These are phyloP conservation scores for Elymnias hypermnestra DNA, from an alignment of 1,140 invertebrate genomes.

Conservation along the genomic window DNA sequence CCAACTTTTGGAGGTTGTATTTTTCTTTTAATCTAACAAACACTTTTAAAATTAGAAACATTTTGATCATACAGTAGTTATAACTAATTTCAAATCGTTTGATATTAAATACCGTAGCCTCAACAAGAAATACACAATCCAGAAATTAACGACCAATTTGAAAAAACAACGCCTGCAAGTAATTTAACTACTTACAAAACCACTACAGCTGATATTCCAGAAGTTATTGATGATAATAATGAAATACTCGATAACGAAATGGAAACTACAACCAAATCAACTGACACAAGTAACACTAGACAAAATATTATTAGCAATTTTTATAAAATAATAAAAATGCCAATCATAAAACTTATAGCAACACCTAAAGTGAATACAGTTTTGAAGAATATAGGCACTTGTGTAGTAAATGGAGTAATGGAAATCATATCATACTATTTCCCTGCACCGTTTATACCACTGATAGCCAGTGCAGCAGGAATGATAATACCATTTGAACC, in stretches of 20 bases:
- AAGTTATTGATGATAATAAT: slow-evolving; percentile 8
- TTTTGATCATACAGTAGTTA: too few species aligned
- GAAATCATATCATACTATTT: slow-evolving; percentile 54
- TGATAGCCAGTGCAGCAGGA: slow-evolving; percentile 57
- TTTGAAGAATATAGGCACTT: slow-evolving; percentile 52
- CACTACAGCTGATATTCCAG: slow-evolving; percentile 1
- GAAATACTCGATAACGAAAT: slow-evolving; percentile 9
- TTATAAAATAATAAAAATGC: slow-evolving; percentile 21
- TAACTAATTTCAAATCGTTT: too few species aligned
- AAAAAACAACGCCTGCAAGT: slow-evolving; percentile 7
- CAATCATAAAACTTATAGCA: slow-evolving; percentile 32
- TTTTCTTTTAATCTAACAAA: too few species aligned
- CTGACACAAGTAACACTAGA: background rate
- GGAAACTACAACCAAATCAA: slow-evolving; percentile 8
- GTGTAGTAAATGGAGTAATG: slow-evolving; percentile 60
- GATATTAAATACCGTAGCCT: slow-evolving; percentile 27
- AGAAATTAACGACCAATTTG: slow-evolving; percentile 46
- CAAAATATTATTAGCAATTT: slow-evolving; percentile 4
- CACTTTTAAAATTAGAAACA: too few species aligned
- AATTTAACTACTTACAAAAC: slow-evolving; percentile 1
- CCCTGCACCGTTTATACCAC: slow-evolving; percentile 53
- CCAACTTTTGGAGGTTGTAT: too few species aligned
- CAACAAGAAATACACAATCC: slow-evolving; percentile 33
- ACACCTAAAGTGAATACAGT: slow-evolving; percentile 44
- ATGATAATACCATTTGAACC: slow-evolving; percentile 62